Evolutionary conservation across 1,140 invertebrate genomes (phyloP).

Genomic region (Tribolium castaneum): DNA sequence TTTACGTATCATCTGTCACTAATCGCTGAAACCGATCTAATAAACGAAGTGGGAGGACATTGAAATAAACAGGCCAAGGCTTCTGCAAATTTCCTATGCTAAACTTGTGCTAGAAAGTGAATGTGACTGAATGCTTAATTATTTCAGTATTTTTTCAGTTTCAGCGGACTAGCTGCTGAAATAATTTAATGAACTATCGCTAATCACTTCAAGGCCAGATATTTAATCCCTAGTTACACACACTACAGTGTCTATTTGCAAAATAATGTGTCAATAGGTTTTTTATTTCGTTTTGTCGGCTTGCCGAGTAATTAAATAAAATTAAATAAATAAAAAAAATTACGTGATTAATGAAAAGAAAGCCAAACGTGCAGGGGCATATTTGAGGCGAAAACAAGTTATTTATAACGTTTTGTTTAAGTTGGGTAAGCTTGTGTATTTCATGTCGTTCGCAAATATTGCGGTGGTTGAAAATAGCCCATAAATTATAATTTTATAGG

Average conservation of each 20-base stretch:
- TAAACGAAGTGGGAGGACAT: slow-evolving; percentile 17
- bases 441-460: slow-evolving; percentile 24
- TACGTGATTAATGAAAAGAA: neutral
- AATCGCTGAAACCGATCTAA: neutral
- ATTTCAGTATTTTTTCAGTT: neutral
- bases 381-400: slow-evolving; percentile 19
- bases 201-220: neutral
- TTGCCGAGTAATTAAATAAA: too few species aligned
- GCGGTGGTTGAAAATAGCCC: slow-evolving; percentile 14
- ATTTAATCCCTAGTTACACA: neutral
- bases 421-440: slow-evolving; percentile 2
- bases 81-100: slow-evolving; percentile 15
- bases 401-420: slow-evolving; percentile 26
- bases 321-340: too few species aligned
- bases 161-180: neutral
- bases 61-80: slow-evolving; percentile 21
- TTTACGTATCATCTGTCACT: slow-evolving; percentile 4
- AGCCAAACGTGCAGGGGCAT: slow-evolving; percentile 5
- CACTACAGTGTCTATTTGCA: neutral
- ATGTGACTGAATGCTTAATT: slow-evolving; percentile 11
- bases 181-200: neutral
- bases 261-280: neutral
- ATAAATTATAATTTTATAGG: slow-evolving; percentile 18
- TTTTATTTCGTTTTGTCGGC: neutral
- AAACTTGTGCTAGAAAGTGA: slow-evolving; percentile 27